Conservation (phyloP, 2,888 invertebrate species). For the Latheticus oryzae region DNA sequence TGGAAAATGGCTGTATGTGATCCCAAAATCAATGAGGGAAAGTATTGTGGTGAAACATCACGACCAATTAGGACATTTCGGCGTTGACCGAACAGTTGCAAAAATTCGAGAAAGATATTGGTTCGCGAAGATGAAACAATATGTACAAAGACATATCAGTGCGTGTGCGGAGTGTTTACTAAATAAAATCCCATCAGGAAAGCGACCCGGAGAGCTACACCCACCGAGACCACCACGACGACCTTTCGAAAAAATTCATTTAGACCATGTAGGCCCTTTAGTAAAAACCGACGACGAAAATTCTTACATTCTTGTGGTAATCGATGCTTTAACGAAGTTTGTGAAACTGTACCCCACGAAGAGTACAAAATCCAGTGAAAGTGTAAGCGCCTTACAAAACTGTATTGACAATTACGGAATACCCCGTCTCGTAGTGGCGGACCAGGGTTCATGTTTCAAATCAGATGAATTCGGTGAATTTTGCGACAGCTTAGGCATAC, state of each 20-base stretch:
- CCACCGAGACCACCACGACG: conserved; percentile 60
- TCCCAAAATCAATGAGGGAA: conserved; percentile 55
- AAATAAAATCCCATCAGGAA: conserved; percentile 52
- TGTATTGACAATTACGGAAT: too few species aligned
- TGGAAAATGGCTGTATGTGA: conserved; percentile 54
- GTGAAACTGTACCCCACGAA: conserved; percentile 6
- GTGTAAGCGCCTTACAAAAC: too few species aligned
- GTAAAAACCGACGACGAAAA: conserved; percentile 54
- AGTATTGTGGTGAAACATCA: conserved; percentile 52
- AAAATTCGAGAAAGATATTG: conserved; percentile 58
- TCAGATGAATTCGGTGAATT: too few species aligned
- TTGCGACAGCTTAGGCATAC: too few species aligned
- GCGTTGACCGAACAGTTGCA: conserved; percentile 55
- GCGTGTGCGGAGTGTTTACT: conserved; percentile 62
- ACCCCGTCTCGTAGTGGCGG: too few species aligned
- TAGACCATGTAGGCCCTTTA: conserved; percentile 64
- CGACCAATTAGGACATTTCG: conserved; percentile 61
- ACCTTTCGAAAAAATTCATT: conserved; percentile 62
- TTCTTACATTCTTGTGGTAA: conserved; percentile 55
- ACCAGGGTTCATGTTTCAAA: too few species aligned
- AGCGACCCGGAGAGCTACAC: conserved; percentile 57
- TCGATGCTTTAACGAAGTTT: conserved; percentile 52
- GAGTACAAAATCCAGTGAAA: conserved; percentile 14
- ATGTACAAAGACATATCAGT: conserved; percentile 60
- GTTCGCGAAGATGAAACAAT: conserved; percentile 60